Evolutionary conservation across 1,140 invertebrate species (phyloP).

Genomic region (Acromyrmex charruanus): DNA sequence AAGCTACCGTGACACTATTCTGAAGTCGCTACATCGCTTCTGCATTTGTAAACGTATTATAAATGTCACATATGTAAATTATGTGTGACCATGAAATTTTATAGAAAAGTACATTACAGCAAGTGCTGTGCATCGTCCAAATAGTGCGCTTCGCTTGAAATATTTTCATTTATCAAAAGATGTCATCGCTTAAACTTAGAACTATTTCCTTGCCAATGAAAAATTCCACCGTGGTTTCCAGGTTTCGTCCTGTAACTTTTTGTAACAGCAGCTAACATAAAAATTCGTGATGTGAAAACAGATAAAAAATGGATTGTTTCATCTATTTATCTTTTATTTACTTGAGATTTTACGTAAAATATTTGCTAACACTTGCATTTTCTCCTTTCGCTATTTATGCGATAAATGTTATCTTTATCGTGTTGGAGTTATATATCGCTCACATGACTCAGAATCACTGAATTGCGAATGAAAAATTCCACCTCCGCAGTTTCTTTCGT

Average conservation of each 20-base stretch:
- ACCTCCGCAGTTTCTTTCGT: conserved; percentile 1
- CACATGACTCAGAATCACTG: neutral
- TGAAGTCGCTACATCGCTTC: conserved; percentile 23
- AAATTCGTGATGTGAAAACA: neutral
- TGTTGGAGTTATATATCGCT: too few species aligned
- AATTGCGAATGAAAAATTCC: conserved; percentile 5
- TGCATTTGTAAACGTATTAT: conserved; percentile 13
- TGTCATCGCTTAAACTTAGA: neutral
- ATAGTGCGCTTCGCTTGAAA: neutral
- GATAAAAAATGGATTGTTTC: neutral
- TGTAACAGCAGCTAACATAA: neutral
- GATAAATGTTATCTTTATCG: conserved; percentile 11
- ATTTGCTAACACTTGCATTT: neutral
- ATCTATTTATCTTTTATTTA: neutral
- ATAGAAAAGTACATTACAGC: neutral
- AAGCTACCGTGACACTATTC: conserved; percentile 47
- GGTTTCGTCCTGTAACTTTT: neutral
- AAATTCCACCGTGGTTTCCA: neutral
- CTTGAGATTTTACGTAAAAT: neutral
- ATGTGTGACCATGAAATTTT: neutral
- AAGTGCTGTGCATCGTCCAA: neutral
- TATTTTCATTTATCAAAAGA: conserved; percentile 12
- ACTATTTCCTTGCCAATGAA: neutral
- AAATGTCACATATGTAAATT: conserved; percentile 1
- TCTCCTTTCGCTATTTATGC: neutral